phyloP scores from a whole-genome alignment of 2,888 invertebrate genomes.

The Cataglyphis cursor region DNA sequence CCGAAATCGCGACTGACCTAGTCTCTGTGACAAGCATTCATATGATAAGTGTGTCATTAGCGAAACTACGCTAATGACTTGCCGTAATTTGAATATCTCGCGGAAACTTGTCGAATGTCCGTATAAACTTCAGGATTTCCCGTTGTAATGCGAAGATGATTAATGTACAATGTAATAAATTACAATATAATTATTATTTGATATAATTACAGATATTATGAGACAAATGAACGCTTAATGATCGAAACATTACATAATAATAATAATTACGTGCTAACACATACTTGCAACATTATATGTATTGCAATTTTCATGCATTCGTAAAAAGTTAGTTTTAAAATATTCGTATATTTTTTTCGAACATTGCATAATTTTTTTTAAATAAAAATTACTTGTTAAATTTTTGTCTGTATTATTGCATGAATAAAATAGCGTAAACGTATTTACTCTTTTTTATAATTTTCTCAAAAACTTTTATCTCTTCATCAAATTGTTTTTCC shows the following conservation, averaged over 20 bases:
- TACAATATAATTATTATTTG: neutral
- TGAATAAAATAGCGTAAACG: neutral
- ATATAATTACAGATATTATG: conserved; percentile 2
- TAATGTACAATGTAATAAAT: conserved; percentile 41
- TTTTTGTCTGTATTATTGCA: neutral
- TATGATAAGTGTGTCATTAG: conserved; percentile 71
- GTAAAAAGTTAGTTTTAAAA: neutral
- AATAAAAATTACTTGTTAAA: neutral
- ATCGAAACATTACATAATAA: neutral
- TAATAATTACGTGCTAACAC: neutral
- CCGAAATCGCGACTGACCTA: conserved; percentile 66
- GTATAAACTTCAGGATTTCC: conserved; percentile 52
- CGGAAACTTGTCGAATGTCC: conserved; percentile 55
- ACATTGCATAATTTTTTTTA: neutral
- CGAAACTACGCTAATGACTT: conserved; percentile 60
- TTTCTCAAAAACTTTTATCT: neutral
- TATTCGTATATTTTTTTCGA: neutral
- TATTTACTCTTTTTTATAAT: neutral
- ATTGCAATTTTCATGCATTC: neutral
- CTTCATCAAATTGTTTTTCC: neutral
- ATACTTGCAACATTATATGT: neutral
- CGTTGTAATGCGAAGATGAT: conserved; percentile 36
- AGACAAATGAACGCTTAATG: neutral
- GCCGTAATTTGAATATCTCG: conserved; percentile 51
- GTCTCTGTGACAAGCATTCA: conserved; percentile 72